phyloP scores from a whole-genome alignment of 2,797 vertebrate genomes.

The Nyctibius grandis region DNA sequence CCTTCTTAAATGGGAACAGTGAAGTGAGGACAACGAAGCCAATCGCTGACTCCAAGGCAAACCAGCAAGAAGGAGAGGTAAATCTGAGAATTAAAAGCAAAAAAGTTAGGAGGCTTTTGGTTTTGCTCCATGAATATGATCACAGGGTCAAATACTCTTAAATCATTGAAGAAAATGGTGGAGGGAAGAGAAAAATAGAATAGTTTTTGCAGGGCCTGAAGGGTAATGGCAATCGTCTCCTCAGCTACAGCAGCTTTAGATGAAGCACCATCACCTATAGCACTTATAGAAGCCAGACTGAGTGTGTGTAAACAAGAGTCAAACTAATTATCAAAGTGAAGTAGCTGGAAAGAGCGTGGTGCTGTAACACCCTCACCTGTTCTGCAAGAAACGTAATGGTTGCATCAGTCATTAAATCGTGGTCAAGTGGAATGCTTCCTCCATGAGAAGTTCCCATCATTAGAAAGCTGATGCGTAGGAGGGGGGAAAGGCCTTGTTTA shows the following conservation, averaged over 20 bases:
- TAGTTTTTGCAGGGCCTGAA: background rate
- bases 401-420: rapidly evolving
- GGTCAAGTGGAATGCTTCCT: background rate
- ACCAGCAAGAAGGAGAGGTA: background rate
- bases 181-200: background rate
- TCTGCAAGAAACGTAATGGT: background rate
- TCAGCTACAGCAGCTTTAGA: background rate
- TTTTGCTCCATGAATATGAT: background rate
- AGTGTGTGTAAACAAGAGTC: background rate
- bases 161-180: background rate
- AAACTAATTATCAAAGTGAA: background rate
- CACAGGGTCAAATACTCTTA: too few species aligned
- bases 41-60: background rate
- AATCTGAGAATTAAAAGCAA: background rate
- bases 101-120: background rate
- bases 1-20: background rate
- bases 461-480: background rate
- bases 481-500: background rate
- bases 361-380: background rate
- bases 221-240: background rate
- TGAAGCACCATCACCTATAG: background rate
- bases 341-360: rapidly evolving
- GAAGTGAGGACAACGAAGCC: rapidly evolving
- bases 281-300: background rate
- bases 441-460: background rate